Evolutionary conservation across 2,888 invertebrate species (phyloP).

Genomic region (Andrena bicolor): DNA sequence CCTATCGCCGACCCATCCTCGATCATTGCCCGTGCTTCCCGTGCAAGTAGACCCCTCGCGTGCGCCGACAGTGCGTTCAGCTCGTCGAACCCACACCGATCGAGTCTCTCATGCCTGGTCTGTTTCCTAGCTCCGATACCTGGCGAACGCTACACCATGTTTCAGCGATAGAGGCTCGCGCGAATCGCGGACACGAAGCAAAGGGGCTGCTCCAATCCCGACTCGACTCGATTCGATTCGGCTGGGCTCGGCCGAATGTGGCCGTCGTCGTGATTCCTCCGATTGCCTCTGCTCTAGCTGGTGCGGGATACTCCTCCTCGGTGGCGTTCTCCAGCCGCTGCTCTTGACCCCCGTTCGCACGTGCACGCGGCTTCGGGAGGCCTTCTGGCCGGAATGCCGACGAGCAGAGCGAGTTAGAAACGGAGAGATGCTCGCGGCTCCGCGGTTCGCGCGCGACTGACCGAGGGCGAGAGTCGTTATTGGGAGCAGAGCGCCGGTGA

Average conservation of each 20-base stretch:
- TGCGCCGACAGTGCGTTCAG: not conserved
- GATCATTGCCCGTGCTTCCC: no score
- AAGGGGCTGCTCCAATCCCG: no score
- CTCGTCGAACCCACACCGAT: not conserved
- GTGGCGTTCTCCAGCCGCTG: slow-evolving; percentile 6
- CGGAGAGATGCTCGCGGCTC: slow-evolving; percentile 76
- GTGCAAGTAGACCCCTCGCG: not conserved
- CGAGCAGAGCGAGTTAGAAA: slow-evolving; percentile 54
- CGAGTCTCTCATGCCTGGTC: no score
- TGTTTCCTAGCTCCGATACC: no score
- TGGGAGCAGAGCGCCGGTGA: slow-evolving; percentile 69
- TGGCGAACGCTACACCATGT: no score
- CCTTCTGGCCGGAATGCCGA: slow-evolving; percentile 37
- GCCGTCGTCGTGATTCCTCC: no score
- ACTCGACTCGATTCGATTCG: no score
- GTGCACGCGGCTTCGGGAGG: slow-evolving; percentile 48
- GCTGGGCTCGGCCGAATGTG: no score
- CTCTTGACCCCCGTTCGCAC: slow-evolving; percentile 30
- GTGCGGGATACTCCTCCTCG: not conserved
- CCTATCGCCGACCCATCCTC: not conserved
- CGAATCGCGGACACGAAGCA: no score
- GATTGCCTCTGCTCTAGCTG: no score
- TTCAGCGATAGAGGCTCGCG: no score
- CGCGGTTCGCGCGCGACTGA: slow-evolving; percentile 83
- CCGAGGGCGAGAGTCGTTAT: slow-evolving; percentile 75